These are phyloP conservation scores for Zosterops lateralis DNA, from an alignment of 2,113 vertebrate species.

Conservation along the genomic window DNA sequence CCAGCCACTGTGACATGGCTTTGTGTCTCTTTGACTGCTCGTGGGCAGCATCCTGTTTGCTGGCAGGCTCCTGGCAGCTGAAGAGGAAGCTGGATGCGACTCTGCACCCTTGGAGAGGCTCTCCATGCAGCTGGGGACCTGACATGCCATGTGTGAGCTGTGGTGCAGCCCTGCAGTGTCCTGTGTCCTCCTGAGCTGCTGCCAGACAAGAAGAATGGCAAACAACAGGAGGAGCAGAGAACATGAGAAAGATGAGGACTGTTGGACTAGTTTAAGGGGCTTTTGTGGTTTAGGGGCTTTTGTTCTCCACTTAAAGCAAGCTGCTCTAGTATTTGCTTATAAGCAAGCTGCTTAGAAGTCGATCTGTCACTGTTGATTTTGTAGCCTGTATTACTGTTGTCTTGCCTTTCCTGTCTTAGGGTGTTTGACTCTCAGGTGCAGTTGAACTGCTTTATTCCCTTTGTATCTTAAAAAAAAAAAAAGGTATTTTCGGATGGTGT, in stretches of 20 bases:
- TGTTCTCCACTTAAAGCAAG: not conserved
- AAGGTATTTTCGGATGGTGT: not conserved
- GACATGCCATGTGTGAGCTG: not conserved
- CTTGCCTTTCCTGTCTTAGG: not conserved
- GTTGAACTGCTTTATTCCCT: not conserved
- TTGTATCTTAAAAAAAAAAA: not conserved
- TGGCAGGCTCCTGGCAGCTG: not conserved
- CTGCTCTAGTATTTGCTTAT: not conserved
- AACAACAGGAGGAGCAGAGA: not conserved
- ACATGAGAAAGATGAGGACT: not conserved
- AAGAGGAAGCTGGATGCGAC: not conserved
- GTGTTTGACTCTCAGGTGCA: not conserved
- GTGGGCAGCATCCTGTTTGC: not conserved
- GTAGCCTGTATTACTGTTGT: not conserved
- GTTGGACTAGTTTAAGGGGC: not conserved
- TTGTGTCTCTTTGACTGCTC: not conserved
- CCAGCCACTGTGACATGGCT: not conserved
- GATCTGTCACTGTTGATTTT: not conserved
- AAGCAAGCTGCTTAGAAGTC: not conserved
- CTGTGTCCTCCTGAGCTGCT: not conserved
- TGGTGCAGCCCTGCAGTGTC: not conserved
- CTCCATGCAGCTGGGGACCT: not conserved
- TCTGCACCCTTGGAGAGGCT: not conserved
- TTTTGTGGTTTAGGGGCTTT: not conserved
- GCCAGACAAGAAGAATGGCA: not conserved